Evolutionary conservation across 2,888 invertebrate species (phyloP), one percentile per base, ranked within the genome.

Genomic region (Galerucella calmariensis): DNA sequence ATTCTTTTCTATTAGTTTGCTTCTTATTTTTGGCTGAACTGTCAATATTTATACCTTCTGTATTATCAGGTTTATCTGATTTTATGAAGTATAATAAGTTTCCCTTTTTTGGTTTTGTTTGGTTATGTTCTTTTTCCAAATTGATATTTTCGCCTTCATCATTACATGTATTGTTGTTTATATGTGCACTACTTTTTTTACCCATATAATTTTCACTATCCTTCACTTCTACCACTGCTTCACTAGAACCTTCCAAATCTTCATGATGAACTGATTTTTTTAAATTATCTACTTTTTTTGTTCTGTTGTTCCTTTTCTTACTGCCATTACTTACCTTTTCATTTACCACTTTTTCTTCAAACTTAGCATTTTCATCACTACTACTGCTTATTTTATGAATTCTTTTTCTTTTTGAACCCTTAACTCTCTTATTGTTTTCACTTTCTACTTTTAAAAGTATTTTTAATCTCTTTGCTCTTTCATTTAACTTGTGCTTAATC

Each of bases 381-480:
- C 67, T 71, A 51, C 56, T 67, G 48, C 58, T 27, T 27, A 68
- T 46, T 56, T 53, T 74, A 24, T 20, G 69, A n/a, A 35, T 63
- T 68, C 44, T 68, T 41, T 56, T 75, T 41, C 65, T 75, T 61
- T 41, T 68, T 63, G 62, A 53, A 53, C n/a, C 24, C 63, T 69
- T 27, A 1, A 4, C 35, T 48, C 58, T 48, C 11, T 63, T 63
- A 35, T 51, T 63, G 56, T 58, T 58, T n/a, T 69, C 58, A 20
- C 75, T 68, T 48, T 75, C 71, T 16, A 72, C 76, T 63, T 75
- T 76, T 44, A 90, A 83, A 86, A 91, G 87, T 67, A 82, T 85
- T 82, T 90, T 92, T 63, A 92, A 86, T 75, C 88, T 87, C 82
- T 91, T 91, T 24, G 91, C 90, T 71, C 94, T 87, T 82, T 91